A percentile compares a stretch with the other conserved stretches of the same genome.
Evolutionary conservation across 2,797 vertebrate species (phyloP).

Genomic region (Octomys mimax): DNA sequence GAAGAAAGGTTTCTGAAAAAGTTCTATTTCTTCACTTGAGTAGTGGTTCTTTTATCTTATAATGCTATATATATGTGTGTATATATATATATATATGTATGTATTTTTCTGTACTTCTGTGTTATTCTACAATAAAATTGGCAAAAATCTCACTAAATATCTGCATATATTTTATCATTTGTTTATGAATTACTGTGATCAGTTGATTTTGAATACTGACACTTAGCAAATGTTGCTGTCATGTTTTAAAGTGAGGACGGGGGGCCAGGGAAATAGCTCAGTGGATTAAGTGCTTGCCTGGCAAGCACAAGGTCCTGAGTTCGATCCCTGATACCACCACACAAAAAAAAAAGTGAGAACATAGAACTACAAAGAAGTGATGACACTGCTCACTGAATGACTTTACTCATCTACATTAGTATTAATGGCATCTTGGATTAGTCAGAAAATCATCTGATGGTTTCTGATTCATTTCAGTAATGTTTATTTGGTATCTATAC

Average conservation of each 20-base stretch:
- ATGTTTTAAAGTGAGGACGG: conserved; percentile 41
- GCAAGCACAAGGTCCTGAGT: too few relatives aligned
- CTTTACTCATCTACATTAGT: neutral
- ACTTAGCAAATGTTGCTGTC: neutral
- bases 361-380: conserved; percentile 29
- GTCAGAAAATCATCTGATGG: conserved; percentile 15
- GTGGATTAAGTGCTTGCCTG: too few relatives aligned
- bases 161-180: neutral
- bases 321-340: too few relatives aligned
- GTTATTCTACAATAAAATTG: conserved; percentile 32
- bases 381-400: neutral
- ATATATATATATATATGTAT: neutral
- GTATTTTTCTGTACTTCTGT: neutral
- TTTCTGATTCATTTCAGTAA: conserved; percentile 29
- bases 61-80: neutral
- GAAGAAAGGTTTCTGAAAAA: neutral
- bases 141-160: neutral
- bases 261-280: too few relatives aligned
- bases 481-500: neutral
- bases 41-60: neutral
- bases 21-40: neutral
- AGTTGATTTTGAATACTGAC: neutral
- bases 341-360: conserved; percentile 8
- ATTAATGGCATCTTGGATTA: neutral
- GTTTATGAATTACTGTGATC: neutral